Base-by-base conservation (phyloP, 2,888 invertebrate genomes). In the Hedya salicella region DNA sequence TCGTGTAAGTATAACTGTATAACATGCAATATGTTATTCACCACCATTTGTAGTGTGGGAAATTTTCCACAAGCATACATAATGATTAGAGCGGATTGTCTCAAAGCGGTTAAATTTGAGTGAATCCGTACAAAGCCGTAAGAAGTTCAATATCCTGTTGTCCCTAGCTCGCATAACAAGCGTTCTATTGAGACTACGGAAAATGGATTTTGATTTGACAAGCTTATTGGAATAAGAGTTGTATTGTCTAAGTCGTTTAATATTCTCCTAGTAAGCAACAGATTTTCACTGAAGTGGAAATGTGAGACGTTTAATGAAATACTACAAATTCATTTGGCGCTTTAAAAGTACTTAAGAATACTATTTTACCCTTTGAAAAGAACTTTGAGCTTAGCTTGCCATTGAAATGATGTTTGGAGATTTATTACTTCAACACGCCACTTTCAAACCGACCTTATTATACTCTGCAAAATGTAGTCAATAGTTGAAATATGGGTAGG, bases 251-350 rank as follows among this genome's bases (percentile, higher is more conserved):
- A 50, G 48, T 25, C 40, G 46, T 67, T 14, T 46, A 52, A 50
- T 56, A 42, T 50, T 67, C 11, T 36, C 14, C 17, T 56, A 42
- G 48, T 40, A 21, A 69, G 67, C 53, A n/a, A 57, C 14, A 54
- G 52, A 71, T 72, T 54, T 63, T 59, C 56, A 73, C 70, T 71
- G 68, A 71, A 71, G 68, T 71, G 40, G 21, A 36, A 57, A 57
- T 65, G 21, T 52, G 39, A 39, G 48, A 71, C 56, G 19, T 39
- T 16, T n/a, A 40, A 50, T 44, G 16, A 30, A 67, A 67, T 67
- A 54, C 54, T 67, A 56, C 16, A 6, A 16, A 42, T 8, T 42
- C 13, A 16, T 21, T 11, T 17, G 42, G 16, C 21, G 17, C 19
- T 19, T 17, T 36, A 11, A 36, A 21, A n/a, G n/a, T 48, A 4